Evolutionary conservation across 2,888 invertebrate species (phyloP).

Genomic region (Sicus ferrugineus): DNA sequence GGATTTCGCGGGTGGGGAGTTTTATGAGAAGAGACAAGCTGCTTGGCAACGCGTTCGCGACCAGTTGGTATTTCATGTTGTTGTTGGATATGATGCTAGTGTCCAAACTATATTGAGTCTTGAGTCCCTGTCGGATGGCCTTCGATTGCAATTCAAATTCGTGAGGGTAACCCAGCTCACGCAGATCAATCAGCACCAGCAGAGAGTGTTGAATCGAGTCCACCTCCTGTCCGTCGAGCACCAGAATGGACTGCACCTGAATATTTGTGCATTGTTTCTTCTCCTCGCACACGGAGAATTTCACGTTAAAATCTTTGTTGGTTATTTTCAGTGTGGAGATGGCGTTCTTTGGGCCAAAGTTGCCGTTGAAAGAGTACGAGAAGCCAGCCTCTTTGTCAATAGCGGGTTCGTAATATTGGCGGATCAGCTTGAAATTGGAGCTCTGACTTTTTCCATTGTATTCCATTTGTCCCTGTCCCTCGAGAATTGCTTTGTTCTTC

Average conservation of each 20-base stretch:
- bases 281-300: slow-evolving; percentile 79
- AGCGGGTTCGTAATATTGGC: slow-evolving; percentile 70
- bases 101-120: slow-evolving; percentile 73
- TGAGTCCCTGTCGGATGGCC: slow-evolving; percentile 69
- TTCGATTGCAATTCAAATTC: slow-evolving; percentile 77
- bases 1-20: slow-evolving; percentile 74
- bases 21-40: slow-evolving; percentile 71
- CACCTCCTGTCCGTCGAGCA: slow-evolving; percentile 48
- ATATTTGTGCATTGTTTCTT: slow-evolving; percentile 81
- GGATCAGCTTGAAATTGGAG: slow-evolving; percentile 78
- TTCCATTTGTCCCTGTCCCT: slow-evolving; percentile 78
- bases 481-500: slow-evolving; percentile 75
- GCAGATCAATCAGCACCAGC: slow-evolving; percentile 74
- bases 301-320: slow-evolving; percentile 75
- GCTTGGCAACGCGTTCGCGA: slow-evolving; percentile 72
- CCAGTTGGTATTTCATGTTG: slow-evolving; percentile 76
- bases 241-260: slow-evolving; percentile 64
- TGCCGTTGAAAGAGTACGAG: slow-evolving; percentile 73
- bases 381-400: slow-evolving; percentile 72
- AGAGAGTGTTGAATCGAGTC: slow-evolving; percentile 69
- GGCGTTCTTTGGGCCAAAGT: slow-evolving; percentile 74
- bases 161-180: slow-evolving; percentile 77
- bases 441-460: slow-evolving; percentile 74
- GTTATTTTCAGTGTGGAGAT: slow-evolving; percentile 76
- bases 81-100: slow-evolving; percentile 75